A percentile compares a stretch with the other conserved stretches of the same genome.
phyloP scores from a whole-genome alignment of 2,113 vertebrate genomes.

The Pogonocichla stellata region DNA sequence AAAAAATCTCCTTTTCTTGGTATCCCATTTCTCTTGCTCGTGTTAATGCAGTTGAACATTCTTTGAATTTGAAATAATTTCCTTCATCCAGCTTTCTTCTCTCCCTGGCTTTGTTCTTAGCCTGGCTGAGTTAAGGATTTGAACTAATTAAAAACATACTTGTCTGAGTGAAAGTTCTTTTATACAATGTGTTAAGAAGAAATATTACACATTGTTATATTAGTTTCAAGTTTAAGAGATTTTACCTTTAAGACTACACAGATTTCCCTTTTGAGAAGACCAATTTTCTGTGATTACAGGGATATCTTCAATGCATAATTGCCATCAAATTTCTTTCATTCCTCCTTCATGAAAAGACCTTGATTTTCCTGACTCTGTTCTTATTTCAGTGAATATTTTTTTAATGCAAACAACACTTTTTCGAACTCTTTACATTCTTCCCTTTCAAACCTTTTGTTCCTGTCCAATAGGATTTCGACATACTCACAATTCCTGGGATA shows the following conservation, averaged over 20 bases:
- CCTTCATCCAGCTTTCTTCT: not conserved
- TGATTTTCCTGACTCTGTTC: not conserved
- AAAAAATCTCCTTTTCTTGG: not conserved
- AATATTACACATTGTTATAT: not conserved
- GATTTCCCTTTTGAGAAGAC: not conserved
- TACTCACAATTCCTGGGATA: constrained; percentile 16
- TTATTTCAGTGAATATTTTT: not conserved
- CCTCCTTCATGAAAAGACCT: not conserved
- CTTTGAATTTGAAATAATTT: constrained; percentile 38
- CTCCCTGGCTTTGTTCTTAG: not conserved
- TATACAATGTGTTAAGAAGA: not conserved
- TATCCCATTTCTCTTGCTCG: not conserved
- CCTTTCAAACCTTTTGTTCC: not conserved
- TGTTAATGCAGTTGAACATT: not conserved
- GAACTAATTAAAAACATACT: constrained; percentile 12
- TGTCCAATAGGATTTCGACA: not conserved
- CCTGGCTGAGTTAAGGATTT: constrained; percentile 5
- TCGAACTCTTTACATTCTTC: not conserved
- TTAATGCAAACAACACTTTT: not conserved
- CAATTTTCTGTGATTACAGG: not conserved
- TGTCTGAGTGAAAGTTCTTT: not conserved
- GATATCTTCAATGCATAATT: not conserved
- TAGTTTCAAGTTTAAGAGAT: not conserved
- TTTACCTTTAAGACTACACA: not conserved
- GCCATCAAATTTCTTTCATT: not conserved